Percentiles rank a stretch among this genome's conserved stretches.
Conservation (phyloP, 1,140 invertebrate genomes). For the Conus betulinus region DNA sequence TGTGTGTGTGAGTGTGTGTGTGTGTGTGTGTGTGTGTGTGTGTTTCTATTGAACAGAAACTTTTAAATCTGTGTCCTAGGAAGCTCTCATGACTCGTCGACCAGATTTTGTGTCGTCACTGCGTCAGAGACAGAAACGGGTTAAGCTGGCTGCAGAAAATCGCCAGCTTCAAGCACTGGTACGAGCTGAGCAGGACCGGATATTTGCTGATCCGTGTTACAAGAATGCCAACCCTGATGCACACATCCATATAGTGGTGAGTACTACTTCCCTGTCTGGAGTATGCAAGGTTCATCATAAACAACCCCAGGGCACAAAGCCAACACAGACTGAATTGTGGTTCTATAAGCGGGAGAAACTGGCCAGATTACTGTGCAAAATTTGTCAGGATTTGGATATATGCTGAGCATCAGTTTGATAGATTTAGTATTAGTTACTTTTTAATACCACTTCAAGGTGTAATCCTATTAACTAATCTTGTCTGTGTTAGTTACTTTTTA, state of each 20-base stretch:
- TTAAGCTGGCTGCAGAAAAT: constrained; percentile 63
- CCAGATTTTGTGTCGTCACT: constrained; percentile 62
- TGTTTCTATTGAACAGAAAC: not conserved
- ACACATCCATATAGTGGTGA: constrained; percentile 69
- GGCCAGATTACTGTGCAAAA: too few relatives aligned
- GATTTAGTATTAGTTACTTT: too few relatives aligned
- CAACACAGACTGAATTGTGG: too few relatives aligned
- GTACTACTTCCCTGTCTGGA: constrained; percentile 1
- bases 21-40: not conserved
- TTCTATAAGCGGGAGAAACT: too few relatives aligned
- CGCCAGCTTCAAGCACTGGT: constrained; percentile 61
- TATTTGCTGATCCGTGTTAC: constrained; percentile 44
- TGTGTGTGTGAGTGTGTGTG: not conserved
- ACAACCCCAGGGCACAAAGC: too few relatives aligned
- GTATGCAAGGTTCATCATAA: too few relatives aligned
- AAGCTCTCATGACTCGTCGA: constrained; percentile 63
- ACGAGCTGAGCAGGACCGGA: constrained; percentile 40
- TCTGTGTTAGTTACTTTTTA: too few relatives aligned
- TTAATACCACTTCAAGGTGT: too few relatives aligned
- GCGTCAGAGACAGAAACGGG: constrained; percentile 65
- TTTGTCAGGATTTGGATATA: too few relatives aligned
- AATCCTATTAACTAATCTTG: too few relatives aligned
- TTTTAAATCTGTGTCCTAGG: constrained; percentile 49
- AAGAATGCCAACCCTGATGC: constrained; percentile 59
- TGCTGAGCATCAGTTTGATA: too few relatives aligned